A percentile compares a stretch with the other conserved stretches of the same genome.
phyloP scores from a whole-genome alignment of 2,888 invertebrate species.

The Clusia tigrina region DNA sequence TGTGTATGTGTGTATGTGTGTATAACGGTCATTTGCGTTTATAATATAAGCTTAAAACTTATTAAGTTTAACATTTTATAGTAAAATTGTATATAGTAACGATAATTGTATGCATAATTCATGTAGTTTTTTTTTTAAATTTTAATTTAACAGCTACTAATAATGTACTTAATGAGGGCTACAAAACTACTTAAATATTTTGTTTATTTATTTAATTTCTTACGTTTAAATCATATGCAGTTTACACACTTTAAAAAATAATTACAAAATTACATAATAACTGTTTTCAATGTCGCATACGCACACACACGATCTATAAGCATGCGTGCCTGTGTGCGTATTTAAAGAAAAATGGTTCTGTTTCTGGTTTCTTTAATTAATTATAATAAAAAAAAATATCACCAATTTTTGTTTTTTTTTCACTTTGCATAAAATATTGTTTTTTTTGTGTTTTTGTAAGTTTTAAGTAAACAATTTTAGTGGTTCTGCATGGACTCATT shows the following conservation, averaged over 20 bases:
- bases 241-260: not conserved
- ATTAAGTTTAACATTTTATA: constrained; percentile 23
- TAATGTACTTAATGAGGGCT: constrained; percentile 5
- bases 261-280: constrained; percentile 12
- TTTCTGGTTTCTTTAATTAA: constrained; percentile 19
- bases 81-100: constrained; percentile 3
- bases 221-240: constrained; percentile 9
- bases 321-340: not conserved
- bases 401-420: constrained; percentile 49
- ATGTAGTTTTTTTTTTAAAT: too few species aligned
- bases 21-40: too few species aligned
- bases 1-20: constrained; percentile 16
- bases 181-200: constrained; percentile 21
- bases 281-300: constrained; percentile 5
- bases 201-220: constrained; percentile 13
- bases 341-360: not conserved
- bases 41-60: constrained; percentile 40
- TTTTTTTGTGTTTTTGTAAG: constrained; percentile 21
- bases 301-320: not conserved
- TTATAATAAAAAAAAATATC: constrained; percentile 50
- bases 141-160: not conserved
- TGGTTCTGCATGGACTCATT: not conserved
- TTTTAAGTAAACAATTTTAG: not conserved
- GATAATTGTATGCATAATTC: constrained; percentile 12
- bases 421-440: constrained; percentile 27